Base-by-base conservation (phyloP, 2,888 invertebrate genomes). In the Acrobasis consociella region DNA sequence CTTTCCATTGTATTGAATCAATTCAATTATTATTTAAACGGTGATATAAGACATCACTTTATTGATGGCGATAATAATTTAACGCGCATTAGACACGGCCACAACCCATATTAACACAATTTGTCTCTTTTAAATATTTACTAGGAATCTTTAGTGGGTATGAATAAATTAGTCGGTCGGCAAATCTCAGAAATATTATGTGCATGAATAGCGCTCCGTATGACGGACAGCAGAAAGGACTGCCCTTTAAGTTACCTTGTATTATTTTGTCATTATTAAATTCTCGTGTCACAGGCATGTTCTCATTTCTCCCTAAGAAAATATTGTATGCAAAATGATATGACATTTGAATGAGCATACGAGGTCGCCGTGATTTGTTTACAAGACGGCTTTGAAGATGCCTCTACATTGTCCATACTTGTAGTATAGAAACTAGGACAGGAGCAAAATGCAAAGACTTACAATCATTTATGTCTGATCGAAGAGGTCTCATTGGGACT, bases 201-300 rank as follows among this genome's bases (percentile, higher is more conserved):
- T 86, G 86, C 87, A 88, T 89, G 89, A 88, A 91, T 90, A 89
- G 91, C 85, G 81, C 76, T 81, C 88, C 85, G 81, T 90, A 91
- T 92, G 92, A 92, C 82, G 85, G 92, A 92, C 92, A 92, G 91
- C 88, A 91, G 86, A 92, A 92, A 92, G 92, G 91, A 81, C 82
- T 83, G 85, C 87, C 86, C 87, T 89, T 89, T 89, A 85, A 88
- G 83, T 87, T 88, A 83, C 85, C 89, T 89, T 87, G 91, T 91
- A 92, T 92, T 92, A 92, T 92, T 92, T 92, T 92, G 92, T 92
- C 91, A 92, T 92, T 91, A 92, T 92, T 92, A 92, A 92, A 92
- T 92, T 92, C 92, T 83, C 79, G 85, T 90, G 92, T 92, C 92
- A 91, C 82, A 66, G 82, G 75, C 81, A 74, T 77, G 86, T 88